Percentiles rank a stretch among this genome's conserved stretches.
phyloP scores from a whole-genome alignment of 2,797 vertebrate genomes.

The Pristis pectinata region DNA sequence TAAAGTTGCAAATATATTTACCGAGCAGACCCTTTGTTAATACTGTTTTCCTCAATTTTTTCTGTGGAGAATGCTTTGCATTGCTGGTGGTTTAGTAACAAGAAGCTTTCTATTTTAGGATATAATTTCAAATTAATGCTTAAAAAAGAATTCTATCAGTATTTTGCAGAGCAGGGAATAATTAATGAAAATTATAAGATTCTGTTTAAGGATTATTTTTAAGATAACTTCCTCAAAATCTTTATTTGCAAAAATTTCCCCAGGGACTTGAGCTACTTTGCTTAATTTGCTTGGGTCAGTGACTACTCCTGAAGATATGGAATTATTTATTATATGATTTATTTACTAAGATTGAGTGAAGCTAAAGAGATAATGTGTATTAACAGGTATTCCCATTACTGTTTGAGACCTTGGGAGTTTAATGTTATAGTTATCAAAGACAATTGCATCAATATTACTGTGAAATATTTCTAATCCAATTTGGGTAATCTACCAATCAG shows the following conservation, averaged over 20 bases:
- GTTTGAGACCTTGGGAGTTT: not conserved
- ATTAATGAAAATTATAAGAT: not conserved
- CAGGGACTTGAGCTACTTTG: not conserved
- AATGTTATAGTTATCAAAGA: not conserved
- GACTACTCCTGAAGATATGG: not conserved
- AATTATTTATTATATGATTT: conserved; percentile 11
- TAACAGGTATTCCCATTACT: not conserved
- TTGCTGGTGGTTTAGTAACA: not conserved
- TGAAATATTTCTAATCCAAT: not conserved
- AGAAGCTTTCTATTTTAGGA: not conserved
- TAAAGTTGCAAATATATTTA: not conserved
- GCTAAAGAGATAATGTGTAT: not conserved
- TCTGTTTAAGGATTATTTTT: not conserved
- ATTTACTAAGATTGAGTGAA: not conserved
- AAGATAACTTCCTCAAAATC: not conserved
- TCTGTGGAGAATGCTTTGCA: not conserved
- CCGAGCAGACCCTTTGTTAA: not conserved
- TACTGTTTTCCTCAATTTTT: not conserved
- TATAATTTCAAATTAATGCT: not conserved
- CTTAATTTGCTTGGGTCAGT: not conserved
- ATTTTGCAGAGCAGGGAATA: not conserved
- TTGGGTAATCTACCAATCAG: not conserved
- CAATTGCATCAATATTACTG: not conserved
- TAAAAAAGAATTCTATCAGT: not conserved
- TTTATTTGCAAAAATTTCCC: not conserved